phyloP scores from a whole-genome alignment of 2,797 vertebrate genomes.

The Pteronotus mesoamericanus region DNA sequence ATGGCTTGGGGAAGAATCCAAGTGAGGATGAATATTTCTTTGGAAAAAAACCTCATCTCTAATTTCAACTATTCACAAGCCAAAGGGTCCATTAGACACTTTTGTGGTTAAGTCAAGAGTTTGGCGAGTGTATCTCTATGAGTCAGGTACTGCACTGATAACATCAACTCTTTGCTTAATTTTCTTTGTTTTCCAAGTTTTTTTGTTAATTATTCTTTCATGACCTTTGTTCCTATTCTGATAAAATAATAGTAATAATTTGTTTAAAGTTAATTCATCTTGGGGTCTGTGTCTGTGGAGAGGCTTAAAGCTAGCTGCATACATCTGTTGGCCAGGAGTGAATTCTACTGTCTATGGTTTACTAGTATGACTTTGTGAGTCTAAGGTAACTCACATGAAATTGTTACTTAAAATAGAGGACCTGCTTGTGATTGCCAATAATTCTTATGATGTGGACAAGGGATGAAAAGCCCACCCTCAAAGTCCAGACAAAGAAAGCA shows the following conservation, averaged over 20 bases:
- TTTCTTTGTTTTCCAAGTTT: background rate
- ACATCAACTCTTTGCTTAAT: background rate
- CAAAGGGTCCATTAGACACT: background rate
- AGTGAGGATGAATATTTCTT: background rate
- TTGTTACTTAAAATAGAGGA: background rate
- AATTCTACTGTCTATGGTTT: background rate
- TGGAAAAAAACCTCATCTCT: background rate
- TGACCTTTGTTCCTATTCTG: background rate
- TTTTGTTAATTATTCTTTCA: background rate
- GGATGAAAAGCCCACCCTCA: background rate
- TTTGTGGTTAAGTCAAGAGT: background rate
- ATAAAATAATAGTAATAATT: background rate
- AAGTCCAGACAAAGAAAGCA: background rate
- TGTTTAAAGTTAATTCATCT: background rate
- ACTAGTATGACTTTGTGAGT: background rate
- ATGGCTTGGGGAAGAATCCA: background rate
- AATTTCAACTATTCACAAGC: background rate
- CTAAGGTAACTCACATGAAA: background rate
- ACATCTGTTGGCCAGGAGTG: background rate
- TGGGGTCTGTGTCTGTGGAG: background rate
- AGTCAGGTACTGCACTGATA: background rate
- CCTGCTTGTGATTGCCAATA: background rate
- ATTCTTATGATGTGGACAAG: background rate
- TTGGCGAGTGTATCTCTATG: background rate
- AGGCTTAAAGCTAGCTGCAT: background rate